Conservation (phyloP, 2,797 vertebrate genomes). For the Antrozous pallidus region DNA sequence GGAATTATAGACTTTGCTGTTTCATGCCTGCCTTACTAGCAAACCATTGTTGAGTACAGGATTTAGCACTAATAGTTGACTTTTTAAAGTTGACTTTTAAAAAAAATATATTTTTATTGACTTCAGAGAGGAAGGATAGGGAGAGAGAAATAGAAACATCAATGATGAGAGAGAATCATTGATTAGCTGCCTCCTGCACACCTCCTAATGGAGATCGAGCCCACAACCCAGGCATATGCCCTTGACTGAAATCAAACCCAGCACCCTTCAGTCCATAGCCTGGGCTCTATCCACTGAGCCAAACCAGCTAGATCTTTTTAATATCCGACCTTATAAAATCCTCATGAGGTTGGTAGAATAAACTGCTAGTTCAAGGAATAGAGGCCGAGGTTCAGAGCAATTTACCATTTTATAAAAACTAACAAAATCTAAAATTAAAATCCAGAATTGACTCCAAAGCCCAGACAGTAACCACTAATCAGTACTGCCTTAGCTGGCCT, state of each 20-base stretch:
- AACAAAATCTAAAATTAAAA: slow-evolving; percentile 4
- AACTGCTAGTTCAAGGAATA: background rate
- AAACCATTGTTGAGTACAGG: background rate
- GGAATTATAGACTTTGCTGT: background rate
- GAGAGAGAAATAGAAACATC: no score
- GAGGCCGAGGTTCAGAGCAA: background rate
- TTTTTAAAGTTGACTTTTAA: background rate
- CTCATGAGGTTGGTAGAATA: background rate
- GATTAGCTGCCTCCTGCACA: no score
- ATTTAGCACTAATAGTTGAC: background rate
- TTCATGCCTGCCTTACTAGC: background rate
- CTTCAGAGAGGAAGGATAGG: no score
- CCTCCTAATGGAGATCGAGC: no score
- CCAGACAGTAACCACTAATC: background rate
- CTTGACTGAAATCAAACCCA: no score
- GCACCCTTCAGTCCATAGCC: no score
- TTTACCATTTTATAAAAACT: background rate
- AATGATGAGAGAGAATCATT: no score
- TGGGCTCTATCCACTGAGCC: no score
- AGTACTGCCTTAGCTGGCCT: background rate
- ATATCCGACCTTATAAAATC: background rate
- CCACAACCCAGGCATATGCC: no score
- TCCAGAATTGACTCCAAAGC: background rate
- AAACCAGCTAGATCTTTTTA: background rate
- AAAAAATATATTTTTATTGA: no score